These are phyloP conservation scores for Temnothorax ravouxi DNA, from an alignment of 2,888 invertebrate genomes.

Conservation along the genomic window DNA sequence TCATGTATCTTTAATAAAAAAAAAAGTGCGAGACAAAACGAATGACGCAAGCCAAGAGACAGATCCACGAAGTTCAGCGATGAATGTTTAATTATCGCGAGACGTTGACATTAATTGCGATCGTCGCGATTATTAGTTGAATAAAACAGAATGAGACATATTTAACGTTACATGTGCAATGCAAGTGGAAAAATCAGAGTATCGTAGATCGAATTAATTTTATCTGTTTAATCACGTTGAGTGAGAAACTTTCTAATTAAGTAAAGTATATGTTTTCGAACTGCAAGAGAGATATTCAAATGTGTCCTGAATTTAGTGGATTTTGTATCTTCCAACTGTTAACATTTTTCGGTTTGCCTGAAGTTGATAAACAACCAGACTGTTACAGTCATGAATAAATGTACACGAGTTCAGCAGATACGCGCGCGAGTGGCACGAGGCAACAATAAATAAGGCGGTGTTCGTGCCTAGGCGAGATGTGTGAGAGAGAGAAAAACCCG, in stretches of 20 bases:
- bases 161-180: neutral
- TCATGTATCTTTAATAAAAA: neutral
- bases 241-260: neutral
- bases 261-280: neutral
- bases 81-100: neutral
- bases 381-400: neutral
- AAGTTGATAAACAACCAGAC: neutral
- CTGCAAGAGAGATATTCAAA: neutral
- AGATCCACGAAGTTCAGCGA: neutral
- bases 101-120: slow-evolving; percentile 15
- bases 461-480: slow-evolving; percentile 3
- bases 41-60: neutral
- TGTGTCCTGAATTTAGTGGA: neutral
- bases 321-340: neutral
- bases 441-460: neutral
- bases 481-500: too few species aligned
- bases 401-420: neutral
- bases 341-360: neutral
- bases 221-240: neutral
- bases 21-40: neutral
- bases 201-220: neutral
- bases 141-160: neutral
- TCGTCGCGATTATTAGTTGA: neutral
- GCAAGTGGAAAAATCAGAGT: neutral
- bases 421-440: neutral